A percentile compares a stretch with the other conserved stretches of the same genome.
Evolutionary conservation across 2,888 invertebrate species (phyloP).

Genomic region (Ecdyonurus torrentis): DNA sequence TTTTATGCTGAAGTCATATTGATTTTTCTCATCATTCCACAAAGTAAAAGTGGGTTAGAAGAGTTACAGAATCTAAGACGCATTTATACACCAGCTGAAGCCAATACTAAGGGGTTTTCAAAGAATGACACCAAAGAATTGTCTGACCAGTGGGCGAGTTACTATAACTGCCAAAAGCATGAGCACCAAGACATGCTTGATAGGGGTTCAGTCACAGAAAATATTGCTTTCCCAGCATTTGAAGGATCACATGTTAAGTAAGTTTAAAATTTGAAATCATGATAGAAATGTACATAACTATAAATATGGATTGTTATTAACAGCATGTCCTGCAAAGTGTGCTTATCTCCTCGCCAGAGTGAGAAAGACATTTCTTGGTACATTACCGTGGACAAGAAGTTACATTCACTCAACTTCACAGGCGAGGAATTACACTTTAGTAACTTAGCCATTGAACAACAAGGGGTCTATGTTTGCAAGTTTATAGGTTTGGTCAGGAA

Average conservation of each 20-base stretch:
- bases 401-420: not conserved
- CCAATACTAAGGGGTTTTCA: not conserved
- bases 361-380: constrained; percentile 21
- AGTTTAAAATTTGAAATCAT: constrained; percentile 18
- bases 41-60: too few species aligned
- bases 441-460: constrained; percentile 22
- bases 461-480: constrained; percentile 39
- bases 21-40: too few species aligned
- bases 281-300: constrained; percentile 3
- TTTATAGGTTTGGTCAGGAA: constrained; percentile 28
- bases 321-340: constrained; percentile 34
- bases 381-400: not conserved
- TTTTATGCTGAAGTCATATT: too few species aligned
- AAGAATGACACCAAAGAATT: not conserved
- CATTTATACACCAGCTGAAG: too few species aligned
- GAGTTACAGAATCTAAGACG: too few species aligned
- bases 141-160: not conserved
- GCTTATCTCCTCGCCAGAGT: constrained; percentile 32
- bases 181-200: not conserved
- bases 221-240: constrained; percentile 22
- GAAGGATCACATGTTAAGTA: constrained; percentile 31
- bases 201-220: not conserved
- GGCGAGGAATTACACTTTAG: not conserved
- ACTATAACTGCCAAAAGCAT: not conserved
- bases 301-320: constrained; percentile 3